Evolutionary conservation across 1,140 invertebrate genomes (phyloP).

Genomic region (Hormaphis cornu): DNA sequence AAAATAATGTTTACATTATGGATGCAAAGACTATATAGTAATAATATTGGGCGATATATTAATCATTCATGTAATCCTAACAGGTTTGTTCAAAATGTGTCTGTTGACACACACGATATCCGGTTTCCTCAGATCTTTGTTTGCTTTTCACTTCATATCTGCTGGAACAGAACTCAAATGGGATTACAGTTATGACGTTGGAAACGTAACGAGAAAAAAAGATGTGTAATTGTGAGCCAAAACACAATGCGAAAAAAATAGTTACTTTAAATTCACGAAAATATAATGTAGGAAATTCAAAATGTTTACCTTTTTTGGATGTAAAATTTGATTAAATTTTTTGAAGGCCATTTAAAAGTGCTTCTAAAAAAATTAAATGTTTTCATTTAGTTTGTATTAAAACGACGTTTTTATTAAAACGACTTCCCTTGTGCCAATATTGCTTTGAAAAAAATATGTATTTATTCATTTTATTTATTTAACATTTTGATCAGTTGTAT

Average conservation of each 20-base stretch:
- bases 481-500: too few relatives aligned
- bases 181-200: conserved; percentile 96
- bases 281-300: too few relatives aligned
- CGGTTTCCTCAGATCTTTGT: conserved; percentile 98
- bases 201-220: conserved; percentile 77
- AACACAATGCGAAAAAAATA: conserved; percentile 6
- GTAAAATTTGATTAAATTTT: too few relatives aligned
- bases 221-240: conserved; percentile 75
- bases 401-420: too few relatives aligned
- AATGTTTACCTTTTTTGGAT: too few relatives aligned
- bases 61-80: conserved; percentile 94
- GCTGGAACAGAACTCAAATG: conserved; percentile 91
- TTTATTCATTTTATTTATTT: too few relatives aligned
- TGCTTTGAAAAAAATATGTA: too few relatives aligned
- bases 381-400: too few relatives aligned
- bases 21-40: conserved; percentile 89
- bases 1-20: conserved; percentile 55
- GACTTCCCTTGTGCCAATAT: too few relatives aligned
- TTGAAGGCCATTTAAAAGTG: too few relatives aligned
- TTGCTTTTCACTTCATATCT: conserved; percentile 72
- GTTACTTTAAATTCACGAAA: not conserved
- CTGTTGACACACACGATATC: conserved; percentile 93
- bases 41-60: conserved; percentile 90
- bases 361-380: too few relatives aligned
- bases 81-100: conserved; percentile 95